Evolutionary conservation across 2,113 vertebrate species (phyloP).

Genomic region (Lepidothrix coronata): DNA sequence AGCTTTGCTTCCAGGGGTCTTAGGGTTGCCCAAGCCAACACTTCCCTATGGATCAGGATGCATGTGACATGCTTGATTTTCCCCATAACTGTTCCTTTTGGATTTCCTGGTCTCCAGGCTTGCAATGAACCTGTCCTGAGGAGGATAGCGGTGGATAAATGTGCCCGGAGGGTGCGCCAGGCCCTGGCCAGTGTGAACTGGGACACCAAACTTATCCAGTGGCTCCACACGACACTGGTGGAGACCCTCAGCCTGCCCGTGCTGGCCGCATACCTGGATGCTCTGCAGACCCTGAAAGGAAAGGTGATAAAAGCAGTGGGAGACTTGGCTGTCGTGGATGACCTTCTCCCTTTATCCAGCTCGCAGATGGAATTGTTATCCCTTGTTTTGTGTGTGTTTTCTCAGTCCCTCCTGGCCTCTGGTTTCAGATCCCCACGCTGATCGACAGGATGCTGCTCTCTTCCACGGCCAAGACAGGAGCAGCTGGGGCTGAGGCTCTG

Average conservation of each 20-base stretch:
- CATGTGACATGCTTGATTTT: rapidly evolving
- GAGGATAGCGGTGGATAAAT: constrained; percentile 93
- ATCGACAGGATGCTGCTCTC: constrained; percentile 95
- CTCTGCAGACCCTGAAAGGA: constrained; percentile 96
- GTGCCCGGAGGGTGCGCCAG: constrained; percentile 91
- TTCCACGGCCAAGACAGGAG: constrained; percentile 85
- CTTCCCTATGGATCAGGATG: not conserved
- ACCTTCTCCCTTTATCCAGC: rapidly evolving
- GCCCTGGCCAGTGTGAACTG: constrained; percentile 91
- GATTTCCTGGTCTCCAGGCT: constrained; percentile 63
- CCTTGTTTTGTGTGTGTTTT: rapidly evolving
- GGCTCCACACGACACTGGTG: constrained; percentile 91
- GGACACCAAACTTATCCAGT: constrained; percentile 95
- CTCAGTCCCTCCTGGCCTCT: not conserved
- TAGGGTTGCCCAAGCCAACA: rapidly evolving
- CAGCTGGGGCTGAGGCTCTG: constrained; percentile 90
- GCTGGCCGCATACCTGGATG: constrained; percentile 94
- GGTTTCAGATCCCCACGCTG: constrained; percentile 86
- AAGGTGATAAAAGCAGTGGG: constrained; percentile 75
- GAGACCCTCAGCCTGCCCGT: constrained; percentile 93
- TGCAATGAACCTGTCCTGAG: constrained; percentile 92
- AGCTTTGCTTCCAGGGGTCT: not conserved
- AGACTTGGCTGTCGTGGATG: rapidly evolving
- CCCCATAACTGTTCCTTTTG: not conserved
- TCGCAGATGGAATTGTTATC: rapidly evolving